Conservation (phyloP, 2,113 vertebrate genomes). For the Henicopernis longicauda region DNA sequence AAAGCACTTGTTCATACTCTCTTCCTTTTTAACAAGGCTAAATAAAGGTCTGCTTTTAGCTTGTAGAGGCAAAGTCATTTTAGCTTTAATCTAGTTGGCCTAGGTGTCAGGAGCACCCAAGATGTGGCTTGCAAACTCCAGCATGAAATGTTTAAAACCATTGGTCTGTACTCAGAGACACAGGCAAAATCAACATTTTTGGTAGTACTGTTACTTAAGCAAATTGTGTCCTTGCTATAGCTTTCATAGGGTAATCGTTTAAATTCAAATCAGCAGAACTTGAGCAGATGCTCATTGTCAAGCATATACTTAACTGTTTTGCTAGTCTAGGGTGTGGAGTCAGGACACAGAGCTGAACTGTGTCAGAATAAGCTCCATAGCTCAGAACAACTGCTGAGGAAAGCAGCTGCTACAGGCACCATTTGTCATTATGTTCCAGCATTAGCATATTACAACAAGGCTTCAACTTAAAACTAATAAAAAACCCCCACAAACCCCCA, state of each 20-base stretch:
- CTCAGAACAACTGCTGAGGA: not conserved
- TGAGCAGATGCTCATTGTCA: not conserved
- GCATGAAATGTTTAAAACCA: not conserved
- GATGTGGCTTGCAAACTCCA: not conserved
- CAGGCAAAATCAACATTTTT: not conserved
- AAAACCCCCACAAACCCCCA: not conserved
- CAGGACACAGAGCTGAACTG: not conserved
- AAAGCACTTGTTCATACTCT: not conserved
- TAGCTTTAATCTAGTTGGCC: not conserved
- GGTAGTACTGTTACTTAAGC: not conserved
- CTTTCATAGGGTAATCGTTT: not conserved
- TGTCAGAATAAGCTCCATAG: not conserved
- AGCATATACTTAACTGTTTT: not conserved
- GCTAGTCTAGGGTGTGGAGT: not conserved
- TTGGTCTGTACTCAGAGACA: not conserved
- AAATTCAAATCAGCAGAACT: not conserved
- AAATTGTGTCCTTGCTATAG: not conserved
- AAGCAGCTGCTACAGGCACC: not conserved
- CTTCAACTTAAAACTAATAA: not conserved
- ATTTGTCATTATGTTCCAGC: not conserved
- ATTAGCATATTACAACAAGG: not conserved
- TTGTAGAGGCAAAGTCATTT: not conserved
- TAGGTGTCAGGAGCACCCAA: not conserved
- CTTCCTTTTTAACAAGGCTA: not conserved
- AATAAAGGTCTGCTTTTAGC: not conserved